phyloP scores from a whole-genome alignment of 92 coral and sea anemone genomes.

The Heteractis magnifica region DNA sequence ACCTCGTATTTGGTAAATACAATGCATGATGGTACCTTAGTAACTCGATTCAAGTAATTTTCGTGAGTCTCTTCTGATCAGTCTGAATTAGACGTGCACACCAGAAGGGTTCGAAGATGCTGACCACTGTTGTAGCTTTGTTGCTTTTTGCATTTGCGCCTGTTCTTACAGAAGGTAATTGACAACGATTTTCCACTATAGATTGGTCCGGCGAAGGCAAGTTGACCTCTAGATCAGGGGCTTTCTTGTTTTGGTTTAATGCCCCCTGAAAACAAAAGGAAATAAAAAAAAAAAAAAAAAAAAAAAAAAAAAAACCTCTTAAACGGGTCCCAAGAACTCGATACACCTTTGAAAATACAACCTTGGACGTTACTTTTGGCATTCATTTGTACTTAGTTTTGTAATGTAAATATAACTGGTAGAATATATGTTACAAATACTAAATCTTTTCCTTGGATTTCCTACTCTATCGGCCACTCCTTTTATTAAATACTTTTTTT shows the following conservation, averaged over 20 bases:
- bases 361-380: too few species aligned
- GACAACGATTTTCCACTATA: neutral
- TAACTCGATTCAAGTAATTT: neutral
- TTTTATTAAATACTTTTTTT: too few species aligned
- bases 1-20: neutral
- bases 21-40: neutral
- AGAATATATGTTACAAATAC: too few species aligned
- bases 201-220: neutral
- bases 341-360: too few species aligned
- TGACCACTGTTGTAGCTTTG: neutral
- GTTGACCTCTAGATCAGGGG: neutral
- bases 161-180: neutral
- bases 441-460: too few species aligned
- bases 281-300: too few species aligned
- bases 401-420: too few species aligned
- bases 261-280: too few species aligned
- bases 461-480: too few species aligned
- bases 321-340: too few species aligned
- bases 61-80: neutral
- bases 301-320: too few species aligned
- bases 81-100: neutral
- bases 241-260: neutral
- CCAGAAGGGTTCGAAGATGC: neutral
- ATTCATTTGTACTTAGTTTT: too few species aligned
- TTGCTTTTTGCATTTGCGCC: slow-evolving; percentile 1